Conservation (phyloP, 2,797 vertebrate genomes). For the Apodemus agrarius region DNA sequence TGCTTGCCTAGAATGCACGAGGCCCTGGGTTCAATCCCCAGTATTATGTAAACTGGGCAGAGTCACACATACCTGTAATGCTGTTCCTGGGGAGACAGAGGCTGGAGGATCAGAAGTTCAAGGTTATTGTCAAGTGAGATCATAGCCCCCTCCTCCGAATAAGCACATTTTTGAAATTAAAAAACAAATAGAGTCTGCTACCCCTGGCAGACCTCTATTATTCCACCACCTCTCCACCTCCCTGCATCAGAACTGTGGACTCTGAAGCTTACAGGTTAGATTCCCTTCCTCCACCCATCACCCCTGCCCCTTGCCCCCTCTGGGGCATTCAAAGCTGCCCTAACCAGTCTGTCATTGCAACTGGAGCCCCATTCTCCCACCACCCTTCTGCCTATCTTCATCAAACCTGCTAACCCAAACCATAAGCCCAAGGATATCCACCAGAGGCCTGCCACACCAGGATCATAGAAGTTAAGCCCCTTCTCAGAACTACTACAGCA, state of each 20-base stretch:
- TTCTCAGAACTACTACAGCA: neutral
- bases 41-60: neutral
- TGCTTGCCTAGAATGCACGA: neutral
- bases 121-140: neutral
- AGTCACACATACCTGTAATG: neutral
- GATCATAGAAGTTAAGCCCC: neutral
- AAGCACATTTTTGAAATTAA: neutral
- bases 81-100: neutral
- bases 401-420: neutral
- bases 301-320: neutral
- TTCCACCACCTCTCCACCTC: neutral
- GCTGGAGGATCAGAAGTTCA: neutral
- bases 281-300: neutral
- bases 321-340: neutral
- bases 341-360: neutral
- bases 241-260: neutral
- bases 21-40: neutral
- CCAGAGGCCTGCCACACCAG: neutral
- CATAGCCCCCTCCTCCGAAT: neutral
- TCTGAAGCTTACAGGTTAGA: neutral
- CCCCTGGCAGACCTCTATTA: neutral
- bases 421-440: neutral
- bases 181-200: neutral
- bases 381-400: no score
- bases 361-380: no score